phyloP scores from a whole-genome alignment of 2,888 invertebrate genomes.

The Tuta absoluta region DNA sequence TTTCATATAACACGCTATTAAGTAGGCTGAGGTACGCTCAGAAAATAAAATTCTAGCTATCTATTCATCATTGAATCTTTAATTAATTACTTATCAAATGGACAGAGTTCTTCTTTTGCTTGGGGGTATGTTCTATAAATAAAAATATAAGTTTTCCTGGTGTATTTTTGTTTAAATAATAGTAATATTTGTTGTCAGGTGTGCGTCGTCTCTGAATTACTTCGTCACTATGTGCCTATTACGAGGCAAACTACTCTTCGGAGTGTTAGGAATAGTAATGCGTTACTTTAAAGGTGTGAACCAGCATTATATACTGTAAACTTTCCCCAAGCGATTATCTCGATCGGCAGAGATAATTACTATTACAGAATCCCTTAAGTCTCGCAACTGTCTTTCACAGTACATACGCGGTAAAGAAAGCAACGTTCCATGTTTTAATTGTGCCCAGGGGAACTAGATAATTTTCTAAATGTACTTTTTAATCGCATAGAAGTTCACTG shows the following conservation, averaged over 20 bases:
- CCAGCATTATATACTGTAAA: too few relatives aligned
- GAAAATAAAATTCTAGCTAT: neutral
- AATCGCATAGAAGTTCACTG: neutral
- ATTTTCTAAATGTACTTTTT: neutral
- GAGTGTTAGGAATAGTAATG: too few relatives aligned
- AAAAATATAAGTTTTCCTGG: too few relatives aligned
- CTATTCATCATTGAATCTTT: neutral
- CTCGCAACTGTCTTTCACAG: neutral
- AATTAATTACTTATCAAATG: neutral
- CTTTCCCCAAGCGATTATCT: too few relatives aligned
- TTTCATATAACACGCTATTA: constrained; percentile 7
- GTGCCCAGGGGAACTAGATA: neutral
- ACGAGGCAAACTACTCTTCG: too few relatives aligned
- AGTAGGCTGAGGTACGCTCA: neutral
- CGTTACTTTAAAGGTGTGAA: too few relatives aligned
- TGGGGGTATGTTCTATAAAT: too few relatives aligned
- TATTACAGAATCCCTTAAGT: neutral
- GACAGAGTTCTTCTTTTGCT: neutral
- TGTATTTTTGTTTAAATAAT: too few relatives aligned
- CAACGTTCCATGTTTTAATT: neutral
- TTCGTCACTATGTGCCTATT: too few relatives aligned
- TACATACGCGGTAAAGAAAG: neutral
- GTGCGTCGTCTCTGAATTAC: too few relatives aligned
- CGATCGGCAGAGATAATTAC: too few relatives aligned
- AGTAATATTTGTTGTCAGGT: too few relatives aligned